Evolutionary conservation across 2,888 invertebrate species (phyloP), one percentile per base, ranked within the genome.

Genomic region (Acronicta aceris): DNA sequence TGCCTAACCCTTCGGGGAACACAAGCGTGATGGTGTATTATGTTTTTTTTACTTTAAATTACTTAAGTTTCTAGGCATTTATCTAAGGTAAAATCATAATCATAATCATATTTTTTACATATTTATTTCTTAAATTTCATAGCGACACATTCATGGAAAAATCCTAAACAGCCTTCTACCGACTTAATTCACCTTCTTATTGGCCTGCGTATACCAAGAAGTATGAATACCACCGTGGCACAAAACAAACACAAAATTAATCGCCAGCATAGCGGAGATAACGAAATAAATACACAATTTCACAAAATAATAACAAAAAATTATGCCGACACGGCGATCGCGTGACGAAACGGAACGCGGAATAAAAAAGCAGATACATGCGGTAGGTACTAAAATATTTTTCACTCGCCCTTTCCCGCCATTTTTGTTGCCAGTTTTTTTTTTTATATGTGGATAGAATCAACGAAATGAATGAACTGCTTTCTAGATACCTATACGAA

Each of bases 301-400:
- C 65, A 71, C 55, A 57, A 70, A 76, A 71, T 70, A 73, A 79
- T 71, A 70, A 70, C 59, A 53, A 77, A 71, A 63, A 72, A 69
- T 40, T 73, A 72, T 76, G 51, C 62, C 54, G 61, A 78, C 79
- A 81, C 60, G 61, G 50, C 49, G 65, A 62, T 81, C 65, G 81
- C 81, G 81, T 81, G 81, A 81, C 81, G 65, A 67, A 72, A 69
- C 59, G 45, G 42, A 65, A 70, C 54, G 64, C 68, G 62, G 71
- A 79, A 79, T 80, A 79, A 74, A 71, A 63, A 71, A 55, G 60
- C 16, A 55, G 65, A 72, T 38, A 38, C 33, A 33, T 33, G 33
- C 33, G 33, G 12, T 33, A 33, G 33, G 30, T 65, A 71, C 46
- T 54, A 69, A 65, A 61, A 71, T 62, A 67, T 64, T 69, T 67